Evolutionary conservation across 2,113 vertebrate genomes (phyloP).

Genomic region (Todiramphus chloris): DNA sequence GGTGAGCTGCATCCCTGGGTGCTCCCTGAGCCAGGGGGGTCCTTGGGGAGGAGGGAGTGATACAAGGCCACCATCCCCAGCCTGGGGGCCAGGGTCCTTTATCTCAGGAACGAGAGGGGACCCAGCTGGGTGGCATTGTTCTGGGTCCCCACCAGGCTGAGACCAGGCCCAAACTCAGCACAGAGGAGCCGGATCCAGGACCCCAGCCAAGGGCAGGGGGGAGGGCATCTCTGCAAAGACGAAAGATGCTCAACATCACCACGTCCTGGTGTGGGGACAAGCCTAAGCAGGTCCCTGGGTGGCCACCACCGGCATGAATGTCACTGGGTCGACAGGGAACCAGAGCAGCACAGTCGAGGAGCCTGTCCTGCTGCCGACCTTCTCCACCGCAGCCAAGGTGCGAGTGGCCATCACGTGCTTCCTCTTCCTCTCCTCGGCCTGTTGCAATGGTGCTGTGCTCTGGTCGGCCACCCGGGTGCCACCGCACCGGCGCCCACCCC

Average conservation of each 20-base stretch:
- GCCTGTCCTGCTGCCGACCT: constrained; percentile 31
- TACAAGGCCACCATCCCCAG: not conserved
- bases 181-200: too few relatives aligned
- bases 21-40: not conserved
- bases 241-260: not conserved
- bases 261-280: not conserved
- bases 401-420: constrained; percentile 43
- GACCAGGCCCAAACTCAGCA: not conserved
- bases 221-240: too few relatives aligned
- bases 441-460: constrained; percentile 33
- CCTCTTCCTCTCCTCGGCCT: constrained; percentile 54
- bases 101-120: not conserved
- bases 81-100: not conserved
- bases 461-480: constrained; percentile 15
- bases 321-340: not conserved
- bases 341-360: not conserved
- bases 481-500: not conserved
- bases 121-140: fast-evolving
- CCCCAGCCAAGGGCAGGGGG: not conserved
- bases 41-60: too few relatives aligned
- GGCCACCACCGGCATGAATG: not conserved
- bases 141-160: not conserved
- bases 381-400: constrained; percentile 59
- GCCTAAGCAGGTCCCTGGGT: too few relatives aligned
- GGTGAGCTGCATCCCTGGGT: not conserved